phyloP scores from a whole-genome alignment of 2,888 invertebrate genomes.

The Himalopsyche kuldschensis region DNA sequence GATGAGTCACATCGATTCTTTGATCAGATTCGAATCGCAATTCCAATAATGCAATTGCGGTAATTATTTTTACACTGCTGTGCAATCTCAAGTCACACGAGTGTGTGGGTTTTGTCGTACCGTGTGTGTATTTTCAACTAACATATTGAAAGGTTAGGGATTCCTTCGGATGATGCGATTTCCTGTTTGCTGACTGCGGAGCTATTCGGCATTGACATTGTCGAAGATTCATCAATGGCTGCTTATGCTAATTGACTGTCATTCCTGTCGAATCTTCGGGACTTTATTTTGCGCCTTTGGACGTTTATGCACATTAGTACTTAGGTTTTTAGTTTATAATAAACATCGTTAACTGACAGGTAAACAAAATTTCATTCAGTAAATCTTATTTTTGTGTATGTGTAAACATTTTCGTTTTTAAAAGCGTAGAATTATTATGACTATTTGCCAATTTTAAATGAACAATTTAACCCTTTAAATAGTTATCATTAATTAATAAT shows the following conservation, averaged over 20 bases:
- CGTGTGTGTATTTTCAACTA: neutral
- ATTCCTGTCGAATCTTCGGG: neutral
- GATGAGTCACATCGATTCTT: neutral
- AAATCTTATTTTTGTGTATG: no score
- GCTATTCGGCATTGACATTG: constrained; percentile 9
- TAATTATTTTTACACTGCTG: neutral
- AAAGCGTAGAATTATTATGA: no score
- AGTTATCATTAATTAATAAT: no score
- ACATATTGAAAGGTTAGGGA: neutral
- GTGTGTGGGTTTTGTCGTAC: neutral
- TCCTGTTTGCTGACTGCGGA: constrained; percentile 2
- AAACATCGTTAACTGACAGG: no score
- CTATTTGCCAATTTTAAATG: no score
- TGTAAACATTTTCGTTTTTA: no score
- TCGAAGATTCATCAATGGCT: neutral
- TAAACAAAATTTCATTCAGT: no score
- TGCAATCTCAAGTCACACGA: neutral
- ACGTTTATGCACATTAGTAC: neutral
- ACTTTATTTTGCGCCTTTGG: neutral
- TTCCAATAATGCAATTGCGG: neutral
- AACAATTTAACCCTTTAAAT: no score
- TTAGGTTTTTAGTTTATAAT: no score
- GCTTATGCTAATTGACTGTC: neutral
- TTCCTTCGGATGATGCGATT: neutral
- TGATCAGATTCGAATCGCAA: neutral